Conservation (phyloP, 2,797 vertebrate genomes). For the Petrocephalus sullivani region DNA sequence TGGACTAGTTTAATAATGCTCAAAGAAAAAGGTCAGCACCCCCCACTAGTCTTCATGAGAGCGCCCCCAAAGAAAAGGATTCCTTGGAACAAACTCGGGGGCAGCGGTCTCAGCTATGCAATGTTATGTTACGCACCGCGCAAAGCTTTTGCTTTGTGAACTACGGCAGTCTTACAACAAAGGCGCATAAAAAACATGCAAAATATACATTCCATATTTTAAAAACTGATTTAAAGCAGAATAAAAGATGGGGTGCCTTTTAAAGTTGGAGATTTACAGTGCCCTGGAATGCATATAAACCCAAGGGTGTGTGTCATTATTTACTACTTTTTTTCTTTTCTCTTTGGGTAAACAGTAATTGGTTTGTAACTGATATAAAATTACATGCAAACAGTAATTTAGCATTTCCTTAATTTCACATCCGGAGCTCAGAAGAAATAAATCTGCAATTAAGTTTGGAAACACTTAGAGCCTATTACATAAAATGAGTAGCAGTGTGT, state of each 20-base stretch:
- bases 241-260: neutral
- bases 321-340: conserved; percentile 34
- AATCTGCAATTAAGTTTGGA: conserved; percentile 50
- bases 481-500: conserved; percentile 41
- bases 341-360: conserved; percentile 35
- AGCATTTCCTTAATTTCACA: conserved; percentile 48
- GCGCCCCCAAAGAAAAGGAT: conserved; percentile 37
- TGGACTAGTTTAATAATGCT: conserved; percentile 40
- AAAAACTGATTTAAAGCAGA: neutral
- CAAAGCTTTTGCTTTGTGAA: conserved; percentile 6
- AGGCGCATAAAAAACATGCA: neutral
- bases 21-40: conserved; percentile 48
- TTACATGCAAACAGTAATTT: conserved; percentile 43
- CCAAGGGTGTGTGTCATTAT: conserved; percentile 12
- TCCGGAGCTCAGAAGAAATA: conserved; percentile 39
- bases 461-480: conserved; percentile 54
- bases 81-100: conserved; percentile 27
- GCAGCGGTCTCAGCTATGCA: conserved; percentile 9
- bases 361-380: conserved; percentile 46
- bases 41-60: conserved; percentile 40
- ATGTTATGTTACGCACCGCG: conserved; percentile 15
- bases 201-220: neutral
- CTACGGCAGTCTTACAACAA: neutral
- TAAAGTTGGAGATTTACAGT: conserved; percentile 8
- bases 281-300: neutral